Percentiles rank a stretch among this genome's conserved stretches.
These are phyloP conservation scores for Asarcornis scutulata DNA, from an alignment of 2,113 vertebrate species.

Conservation along the genomic window DNA sequence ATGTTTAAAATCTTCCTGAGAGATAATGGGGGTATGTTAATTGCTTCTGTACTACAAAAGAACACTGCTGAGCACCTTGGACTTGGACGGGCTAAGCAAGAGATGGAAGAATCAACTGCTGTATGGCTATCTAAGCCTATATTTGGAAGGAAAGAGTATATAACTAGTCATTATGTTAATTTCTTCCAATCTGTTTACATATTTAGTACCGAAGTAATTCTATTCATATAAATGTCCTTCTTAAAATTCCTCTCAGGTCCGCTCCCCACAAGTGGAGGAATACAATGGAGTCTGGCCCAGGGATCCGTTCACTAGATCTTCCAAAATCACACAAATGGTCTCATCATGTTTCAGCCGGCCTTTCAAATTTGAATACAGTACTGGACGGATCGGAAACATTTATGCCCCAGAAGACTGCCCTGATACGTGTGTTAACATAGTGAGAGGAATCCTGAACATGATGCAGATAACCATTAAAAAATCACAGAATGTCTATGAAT, in stretches of 20 bases:
- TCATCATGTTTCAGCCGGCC: constrained; percentile 64
- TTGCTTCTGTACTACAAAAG: not conserved
- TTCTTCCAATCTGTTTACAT: not conserved
- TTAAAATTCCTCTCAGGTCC: constrained; percentile 66
- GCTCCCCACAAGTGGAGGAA: constrained; percentile 71
- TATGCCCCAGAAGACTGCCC: constrained; percentile 73
- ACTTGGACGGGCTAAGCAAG: not conserved
- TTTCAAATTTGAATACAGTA: constrained; percentile 81
- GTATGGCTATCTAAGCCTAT: not conserved
- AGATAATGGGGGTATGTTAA: not conserved
- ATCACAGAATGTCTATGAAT: constrained; percentile 81
- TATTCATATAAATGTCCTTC: not conserved
- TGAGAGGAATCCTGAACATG: constrained; percentile 80
- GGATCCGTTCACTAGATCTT: constrained; percentile 67
- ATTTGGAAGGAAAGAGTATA: not conserved
- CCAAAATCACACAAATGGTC: constrained; percentile 73
- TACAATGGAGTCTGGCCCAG: constrained; percentile 79
- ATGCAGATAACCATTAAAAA: constrained; percentile 82
- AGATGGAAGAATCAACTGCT: not conserved
- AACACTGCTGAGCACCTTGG: not conserved
- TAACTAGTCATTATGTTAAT: not conserved
- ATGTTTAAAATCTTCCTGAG: not conserved
- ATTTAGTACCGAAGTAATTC: not conserved
- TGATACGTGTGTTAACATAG: constrained; percentile 75
- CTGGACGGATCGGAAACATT: constrained; percentile 76